These are phyloP conservation scores for Drosophila mulleri DNA, from an alignment of 2,888 invertebrate genomes.

Conservation along the genomic window DNA sequence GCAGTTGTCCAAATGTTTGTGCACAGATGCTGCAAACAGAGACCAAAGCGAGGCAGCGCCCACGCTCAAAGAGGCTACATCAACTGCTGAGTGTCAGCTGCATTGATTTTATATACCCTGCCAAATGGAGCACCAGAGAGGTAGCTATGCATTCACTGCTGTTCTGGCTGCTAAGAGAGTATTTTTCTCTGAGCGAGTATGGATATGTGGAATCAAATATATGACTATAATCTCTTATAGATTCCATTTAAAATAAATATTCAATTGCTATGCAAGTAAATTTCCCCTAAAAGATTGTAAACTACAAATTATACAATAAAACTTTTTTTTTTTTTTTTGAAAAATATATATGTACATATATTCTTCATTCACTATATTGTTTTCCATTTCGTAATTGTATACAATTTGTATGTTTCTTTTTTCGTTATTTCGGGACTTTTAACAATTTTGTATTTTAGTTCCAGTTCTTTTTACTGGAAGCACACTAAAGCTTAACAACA, in stretches of 20 bases:
- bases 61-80: conserved; percentile 51
- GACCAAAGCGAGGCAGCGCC: conserved; percentile 13
- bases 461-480: conserved; percentile 46
- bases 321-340: conserved; percentile 20
- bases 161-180: too few relatives aligned
- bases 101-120: conserved; percentile 68
- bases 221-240: not conserved
- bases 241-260: too few relatives aligned
- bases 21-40: conserved; percentile 49
- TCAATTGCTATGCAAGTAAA: not conserved
- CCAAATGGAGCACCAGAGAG: not conserved
- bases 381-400: conserved; percentile 43
- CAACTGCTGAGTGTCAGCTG: conserved; percentile 59
- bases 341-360: conserved; percentile 47
- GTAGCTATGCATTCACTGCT: not conserved
- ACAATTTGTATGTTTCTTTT: conserved; percentile 15
- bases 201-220: not conserved
- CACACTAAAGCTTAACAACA: conserved; percentile 49
- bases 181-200: not conserved
- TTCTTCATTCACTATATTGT: conserved; percentile 32
- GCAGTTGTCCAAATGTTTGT: conserved; percentile 69
- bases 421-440: conserved; percentile 30
- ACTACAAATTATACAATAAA: not conserved
- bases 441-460: conserved; percentile 54
- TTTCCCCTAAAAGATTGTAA: not conserved